Percentiles rank a stretch among this genome's conserved stretches.
These are phyloP conservation scores for Monarcha castaneiventris DNA, from an alignment of 2,113 vertebrate species.

Conservation along the genomic window DNA sequence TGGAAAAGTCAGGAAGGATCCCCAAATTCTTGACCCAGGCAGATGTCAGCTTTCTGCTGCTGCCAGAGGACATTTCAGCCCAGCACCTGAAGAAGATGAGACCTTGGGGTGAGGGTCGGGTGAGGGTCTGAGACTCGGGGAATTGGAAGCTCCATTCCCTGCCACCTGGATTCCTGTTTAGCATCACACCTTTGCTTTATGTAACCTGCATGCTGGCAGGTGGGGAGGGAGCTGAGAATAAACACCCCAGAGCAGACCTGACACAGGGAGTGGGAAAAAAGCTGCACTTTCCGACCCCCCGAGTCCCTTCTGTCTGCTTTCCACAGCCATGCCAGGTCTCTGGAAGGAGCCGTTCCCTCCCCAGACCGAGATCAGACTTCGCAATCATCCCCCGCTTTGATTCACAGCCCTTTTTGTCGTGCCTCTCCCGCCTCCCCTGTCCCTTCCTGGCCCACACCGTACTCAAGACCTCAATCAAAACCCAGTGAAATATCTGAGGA, in stretches of 20 bases:
- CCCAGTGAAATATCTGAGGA: not conserved
- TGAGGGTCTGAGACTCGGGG: accelerated
- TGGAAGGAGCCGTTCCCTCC: not conserved
- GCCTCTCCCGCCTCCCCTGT: not conserved
- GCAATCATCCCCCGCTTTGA: not conserved
- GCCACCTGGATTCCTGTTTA: not conserved
- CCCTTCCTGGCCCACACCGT: not conserved
- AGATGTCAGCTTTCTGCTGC: not conserved
- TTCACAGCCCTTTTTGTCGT: not conserved
- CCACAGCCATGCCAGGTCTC: accelerated
- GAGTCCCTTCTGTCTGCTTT: not conserved
- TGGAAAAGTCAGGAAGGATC: not conserved
- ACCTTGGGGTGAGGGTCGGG: not conserved
- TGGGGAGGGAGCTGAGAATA: not conserved
- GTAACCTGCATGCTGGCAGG: not conserved
- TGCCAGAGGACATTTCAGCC: not conserved
- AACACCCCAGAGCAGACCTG: not conserved
- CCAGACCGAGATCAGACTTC: not conserved
- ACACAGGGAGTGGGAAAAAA: not conserved
- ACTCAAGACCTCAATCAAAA: not conserved
- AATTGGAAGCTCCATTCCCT: not conserved
- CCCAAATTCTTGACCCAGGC: not conserved
- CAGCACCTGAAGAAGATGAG: not conserved
- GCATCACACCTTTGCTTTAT: not conserved
- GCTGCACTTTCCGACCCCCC: accelerated